Conservation (phyloP, 2,113 vertebrate genomes). For the Pyrgilauda ruficollis region DNA sequence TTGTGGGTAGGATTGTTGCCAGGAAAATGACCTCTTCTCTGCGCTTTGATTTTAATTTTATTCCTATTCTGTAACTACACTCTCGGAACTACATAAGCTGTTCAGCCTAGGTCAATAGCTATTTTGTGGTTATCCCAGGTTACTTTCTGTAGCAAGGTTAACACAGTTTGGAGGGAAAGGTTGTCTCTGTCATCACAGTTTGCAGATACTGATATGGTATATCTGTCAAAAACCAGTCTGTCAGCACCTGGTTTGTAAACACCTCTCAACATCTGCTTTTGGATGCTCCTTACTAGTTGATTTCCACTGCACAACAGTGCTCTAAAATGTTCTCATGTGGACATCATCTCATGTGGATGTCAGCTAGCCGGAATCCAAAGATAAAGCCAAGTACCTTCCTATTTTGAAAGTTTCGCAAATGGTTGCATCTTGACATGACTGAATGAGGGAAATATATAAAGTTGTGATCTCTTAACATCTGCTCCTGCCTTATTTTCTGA, state of each 20-base stretch:
- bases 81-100: not conserved
- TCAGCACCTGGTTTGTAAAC: not conserved
- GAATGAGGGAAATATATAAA: not conserved
- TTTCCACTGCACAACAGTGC: not conserved
- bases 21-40: not conserved
- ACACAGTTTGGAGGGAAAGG: not conserved
- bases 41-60: not conserved
- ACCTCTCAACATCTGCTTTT: not conserved
- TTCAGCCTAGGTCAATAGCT: not conserved
- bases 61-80: not conserved
- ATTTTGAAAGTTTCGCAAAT: not conserved
- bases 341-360: not conserved
- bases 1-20: not conserved
- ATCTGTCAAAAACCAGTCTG: not conserved
- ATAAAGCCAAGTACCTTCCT: not conserved
- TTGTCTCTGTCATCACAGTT: not conserved
- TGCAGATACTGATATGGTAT: fast-evolving
- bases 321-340: not conserved
- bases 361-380: not conserved
- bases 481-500: not conserved
- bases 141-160: not conserved
- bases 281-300: not conserved
- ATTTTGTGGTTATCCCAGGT: not conserved
- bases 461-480: not conserved
- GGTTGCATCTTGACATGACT: not conserved